Evolutionary conservation across 2,888 invertebrate genomes (phyloP).

Genomic region (Lamellibrachia columna): DNA sequence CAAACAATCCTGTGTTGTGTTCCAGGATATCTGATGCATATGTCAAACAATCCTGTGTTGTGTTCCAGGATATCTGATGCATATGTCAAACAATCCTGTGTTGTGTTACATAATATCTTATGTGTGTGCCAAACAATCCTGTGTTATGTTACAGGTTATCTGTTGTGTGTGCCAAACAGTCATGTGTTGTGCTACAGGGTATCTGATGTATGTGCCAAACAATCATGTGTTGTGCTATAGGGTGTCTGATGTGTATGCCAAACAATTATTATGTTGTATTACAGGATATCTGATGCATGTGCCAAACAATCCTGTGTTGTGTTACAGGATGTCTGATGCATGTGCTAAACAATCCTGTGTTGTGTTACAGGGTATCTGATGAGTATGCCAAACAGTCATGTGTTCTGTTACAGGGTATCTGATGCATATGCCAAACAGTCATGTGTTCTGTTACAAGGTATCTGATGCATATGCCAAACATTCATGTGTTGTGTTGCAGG

Average conservation of each 20-base stretch:
- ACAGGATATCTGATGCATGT: too few species aligned
- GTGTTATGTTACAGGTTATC: slow-evolving; percentile 35
- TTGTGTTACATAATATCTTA: slow-evolving; percentile 56
- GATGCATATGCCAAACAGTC: too few species aligned
- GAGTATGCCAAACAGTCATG: not conserved
- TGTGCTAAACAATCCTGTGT: not conserved
- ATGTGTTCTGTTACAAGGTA: slow-evolving; percentile 50
- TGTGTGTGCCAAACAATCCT: slow-evolving; percentile 57
- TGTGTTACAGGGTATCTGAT: not conserved
- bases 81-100: not conserved
- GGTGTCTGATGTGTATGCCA: not conserved
- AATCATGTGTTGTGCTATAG: not conserved
- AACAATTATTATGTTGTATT: too few species aligned
- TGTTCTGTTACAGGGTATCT: slow-evolving; percentile 54
- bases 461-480: slow-evolving; percentile 54
- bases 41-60: too few species aligned
- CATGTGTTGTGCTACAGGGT: slow-evolving; percentile 42
- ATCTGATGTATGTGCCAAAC: not conserved
- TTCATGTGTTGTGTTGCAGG: slow-evolving; percentile 34
- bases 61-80: not conserved
- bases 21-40: not conserved
- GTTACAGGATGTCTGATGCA: too few species aligned
- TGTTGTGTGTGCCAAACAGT: slow-evolving; percentile 41
- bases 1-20: not conserved
- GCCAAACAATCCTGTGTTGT: too few species aligned